phyloP scores from a whole-genome alignment of 2,888 invertebrate genomes.

The Limnephilus auricula region DNA sequence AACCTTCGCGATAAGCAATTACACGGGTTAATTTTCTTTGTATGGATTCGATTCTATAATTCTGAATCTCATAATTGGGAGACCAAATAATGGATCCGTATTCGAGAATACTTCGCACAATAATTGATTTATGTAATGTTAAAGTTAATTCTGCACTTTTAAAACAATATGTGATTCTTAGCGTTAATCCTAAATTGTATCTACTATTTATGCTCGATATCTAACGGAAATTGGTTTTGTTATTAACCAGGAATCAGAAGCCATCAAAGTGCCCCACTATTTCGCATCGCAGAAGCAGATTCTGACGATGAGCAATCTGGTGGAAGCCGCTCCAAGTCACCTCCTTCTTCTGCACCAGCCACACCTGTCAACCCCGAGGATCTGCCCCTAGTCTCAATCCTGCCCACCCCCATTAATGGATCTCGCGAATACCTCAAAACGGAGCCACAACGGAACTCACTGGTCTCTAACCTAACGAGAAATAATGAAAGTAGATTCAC shows the following conservation, averaged over 20 bases:
- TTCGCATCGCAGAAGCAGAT: conserved; percentile 79
- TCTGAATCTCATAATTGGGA: too few species aligned
- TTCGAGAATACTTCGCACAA: too few species aligned
- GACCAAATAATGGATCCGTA: too few species aligned
- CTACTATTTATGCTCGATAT: too few species aligned
- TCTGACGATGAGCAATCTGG: conserved; percentile 81
- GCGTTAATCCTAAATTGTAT: too few species aligned
- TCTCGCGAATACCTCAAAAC: conserved; percentile 74
- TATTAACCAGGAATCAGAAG: conserved; percentile 73
- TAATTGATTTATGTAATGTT: too few species aligned
- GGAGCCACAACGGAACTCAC: conserved; percentile 67
- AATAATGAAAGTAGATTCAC: conserved; percentile 69
- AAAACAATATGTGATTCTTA: too few species aligned
- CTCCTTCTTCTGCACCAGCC: conserved; percentile 69
- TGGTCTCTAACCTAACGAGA: conserved; percentile 72
- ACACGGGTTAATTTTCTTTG: too few species aligned
- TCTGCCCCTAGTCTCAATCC: conserved; percentile 74
- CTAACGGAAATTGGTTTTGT: neutral
- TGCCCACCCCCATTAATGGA: conserved; percentile 80
- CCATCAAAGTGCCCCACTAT: conserved; percentile 73
- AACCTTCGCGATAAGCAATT: too few species aligned
- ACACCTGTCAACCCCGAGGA: conserved; percentile 68
- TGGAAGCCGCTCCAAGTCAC: conserved; percentile 69
- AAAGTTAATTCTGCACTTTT: too few species aligned
- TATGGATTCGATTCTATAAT: too few species aligned